Conservation (phyloP, 2,888 invertebrate genomes). For the Rhagonycha lutea region DNA sequence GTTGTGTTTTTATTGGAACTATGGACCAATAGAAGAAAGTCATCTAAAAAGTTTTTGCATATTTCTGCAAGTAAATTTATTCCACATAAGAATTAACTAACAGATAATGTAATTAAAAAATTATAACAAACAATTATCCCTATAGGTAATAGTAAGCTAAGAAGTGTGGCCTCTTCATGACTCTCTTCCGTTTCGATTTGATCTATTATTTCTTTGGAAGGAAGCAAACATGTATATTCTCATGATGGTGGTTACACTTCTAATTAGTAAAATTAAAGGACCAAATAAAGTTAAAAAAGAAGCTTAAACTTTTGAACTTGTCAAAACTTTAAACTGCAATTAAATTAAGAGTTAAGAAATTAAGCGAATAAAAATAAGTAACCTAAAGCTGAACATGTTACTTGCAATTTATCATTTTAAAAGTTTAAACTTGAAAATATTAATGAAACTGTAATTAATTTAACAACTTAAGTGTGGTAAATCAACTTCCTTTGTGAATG, state of each 20-base stretch:
- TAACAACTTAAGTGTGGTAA: background rate
- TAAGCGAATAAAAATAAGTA: background rate
- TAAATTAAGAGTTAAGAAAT: background rate
- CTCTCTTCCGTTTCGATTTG: too few species aligned
- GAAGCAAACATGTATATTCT: too few species aligned
- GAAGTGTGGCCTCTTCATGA: too few species aligned
- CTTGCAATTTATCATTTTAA: background rate
- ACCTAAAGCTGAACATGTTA: background rate
- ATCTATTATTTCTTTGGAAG: too few species aligned
- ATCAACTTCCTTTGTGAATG: background rate
- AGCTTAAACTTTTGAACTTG: background rate
- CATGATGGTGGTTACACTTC: too few species aligned
- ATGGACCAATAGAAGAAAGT: background rate
- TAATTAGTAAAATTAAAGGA: too few species aligned
- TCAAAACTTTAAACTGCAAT: background rate
- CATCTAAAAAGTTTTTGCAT: background rate
- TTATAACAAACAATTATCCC: too few species aligned
- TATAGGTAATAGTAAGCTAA: background rate
- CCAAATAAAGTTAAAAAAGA: too few species aligned
- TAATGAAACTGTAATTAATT: background rate
- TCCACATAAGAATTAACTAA: background rate
- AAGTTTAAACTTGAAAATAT: background rate
- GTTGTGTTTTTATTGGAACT: conserved; percentile 3
- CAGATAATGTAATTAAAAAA: background rate
- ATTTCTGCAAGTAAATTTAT: background rate